Evolutionary conservation across 2,797 vertebrate species (phyloP).

Genomic region (Enteromius treurensis): DNA sequence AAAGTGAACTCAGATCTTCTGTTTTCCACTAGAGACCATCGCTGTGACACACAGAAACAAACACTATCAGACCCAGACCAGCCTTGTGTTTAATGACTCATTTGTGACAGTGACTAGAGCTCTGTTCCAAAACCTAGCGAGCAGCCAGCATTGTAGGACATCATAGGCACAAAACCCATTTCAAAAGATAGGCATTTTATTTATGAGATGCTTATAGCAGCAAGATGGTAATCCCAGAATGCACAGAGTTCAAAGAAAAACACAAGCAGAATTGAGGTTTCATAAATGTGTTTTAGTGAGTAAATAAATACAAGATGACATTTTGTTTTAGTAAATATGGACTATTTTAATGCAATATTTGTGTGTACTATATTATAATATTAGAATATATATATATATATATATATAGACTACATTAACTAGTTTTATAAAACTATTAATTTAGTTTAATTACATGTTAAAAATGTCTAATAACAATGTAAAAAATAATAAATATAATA

Average conservation of each 20-base stretch:
- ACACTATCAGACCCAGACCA: slow-evolving; percentile 31
- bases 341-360: neutral
- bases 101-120: slow-evolving; percentile 26
- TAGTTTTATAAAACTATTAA: neutral
- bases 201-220: neutral
- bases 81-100: slow-evolving; percentile 40
- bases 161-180: slow-evolving; percentile 14
- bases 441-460: neutral
- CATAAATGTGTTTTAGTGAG: neutral
- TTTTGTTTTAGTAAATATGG: neutral
- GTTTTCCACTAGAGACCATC: slow-evolving; percentile 18
- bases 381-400: neutral
- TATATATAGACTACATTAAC: neutral
- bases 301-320: neutral
- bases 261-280: neutral
- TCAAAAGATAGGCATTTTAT: neutral
- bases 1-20: slow-evolving; percentile 10
- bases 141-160: slow-evolving; percentile 27
- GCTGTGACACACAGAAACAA: slow-evolving; percentile 22
- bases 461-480: neutral
- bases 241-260: neutral
- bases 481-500: neutral
- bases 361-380: neutral
- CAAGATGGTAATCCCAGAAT: slow-evolving; percentile 8
- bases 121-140: slow-evolving; percentile 22